Evolutionary conservation across 2,888 invertebrate genomes (phyloP).

Genomic region (Ligdia adustata): DNA sequence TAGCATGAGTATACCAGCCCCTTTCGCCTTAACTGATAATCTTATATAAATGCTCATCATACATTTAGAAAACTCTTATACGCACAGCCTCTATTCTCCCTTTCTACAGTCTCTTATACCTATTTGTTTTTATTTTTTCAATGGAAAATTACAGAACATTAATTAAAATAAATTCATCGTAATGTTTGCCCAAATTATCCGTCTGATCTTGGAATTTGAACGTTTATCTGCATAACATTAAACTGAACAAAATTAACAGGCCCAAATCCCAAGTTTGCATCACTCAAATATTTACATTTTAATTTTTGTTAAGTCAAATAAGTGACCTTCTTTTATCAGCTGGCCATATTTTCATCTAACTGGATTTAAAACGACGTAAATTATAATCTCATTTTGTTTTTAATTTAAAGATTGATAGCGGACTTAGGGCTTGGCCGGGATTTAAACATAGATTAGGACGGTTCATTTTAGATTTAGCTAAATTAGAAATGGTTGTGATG

Average conservation of each 20-base stretch:
- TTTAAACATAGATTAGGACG: neutral
- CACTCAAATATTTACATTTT: constrained; percentile 16
- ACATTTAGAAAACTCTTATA: no score
- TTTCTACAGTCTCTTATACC: no score
- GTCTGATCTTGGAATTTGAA: constrained; percentile 44
- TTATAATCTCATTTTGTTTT: neutral
- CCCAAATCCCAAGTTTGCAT: constrained; percentile 21
- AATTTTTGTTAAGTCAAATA: constrained; percentile 15
- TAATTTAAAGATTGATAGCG: constrained; percentile 1
- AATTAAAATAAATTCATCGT: constrained; percentile 3
- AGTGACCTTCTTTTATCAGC: constrained; percentile 12
- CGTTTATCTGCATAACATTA: constrained; percentile 39
- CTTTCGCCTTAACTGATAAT: no score
- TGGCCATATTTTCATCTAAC: constrained; percentile 3
- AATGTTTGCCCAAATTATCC: constrained; percentile 30
- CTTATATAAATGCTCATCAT: no score
- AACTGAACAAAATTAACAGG: constrained; percentile 38
- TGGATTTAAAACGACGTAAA: neutral
- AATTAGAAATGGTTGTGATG: no score
- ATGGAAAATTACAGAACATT: no score
- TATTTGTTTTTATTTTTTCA: no score
- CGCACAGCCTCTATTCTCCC: no score
- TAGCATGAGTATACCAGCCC: no score
- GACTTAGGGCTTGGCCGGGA: neutral
- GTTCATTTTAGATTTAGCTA: neutral